A percentile compares a stretch with the other conserved stretches of the same genome.
Conservation (phyloP, 2,888 invertebrate genomes). For the Hypercompe scribonia region DNA sequence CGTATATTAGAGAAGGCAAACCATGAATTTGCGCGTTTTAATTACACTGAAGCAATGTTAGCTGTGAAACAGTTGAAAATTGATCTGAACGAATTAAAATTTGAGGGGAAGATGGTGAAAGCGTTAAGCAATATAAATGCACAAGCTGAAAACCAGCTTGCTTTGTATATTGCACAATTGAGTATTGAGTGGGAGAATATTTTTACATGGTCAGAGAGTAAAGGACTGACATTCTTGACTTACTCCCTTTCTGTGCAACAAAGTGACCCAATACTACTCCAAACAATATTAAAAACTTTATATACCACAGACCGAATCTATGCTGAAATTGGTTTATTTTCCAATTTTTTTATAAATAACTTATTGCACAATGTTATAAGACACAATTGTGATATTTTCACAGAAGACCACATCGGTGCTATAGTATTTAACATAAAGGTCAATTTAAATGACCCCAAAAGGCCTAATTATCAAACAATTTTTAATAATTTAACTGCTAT, state of each 20-base stretch:
- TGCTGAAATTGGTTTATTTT: constrained; percentile 76
- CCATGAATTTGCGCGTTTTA: constrained; percentile 73
- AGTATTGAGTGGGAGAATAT: constrained; percentile 81
- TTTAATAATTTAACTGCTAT: constrained; percentile 80
- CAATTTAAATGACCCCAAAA: constrained; percentile 65
- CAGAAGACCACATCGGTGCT: constrained; percentile 78
- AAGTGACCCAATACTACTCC: constrained; percentile 72
- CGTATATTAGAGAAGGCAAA: constrained; percentile 70
- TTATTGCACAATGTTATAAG: constrained; percentile 76
- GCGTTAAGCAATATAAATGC: constrained; percentile 68
- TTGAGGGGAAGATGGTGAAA: constrained; percentile 68
- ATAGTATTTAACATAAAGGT: constrained; percentile 80
- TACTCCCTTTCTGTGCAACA: constrained; percentile 78
- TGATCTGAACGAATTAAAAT: constrained; percentile 62
- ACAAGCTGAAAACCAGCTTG: constrained; percentile 76
- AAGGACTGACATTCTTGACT: constrained; percentile 68
- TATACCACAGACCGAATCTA: constrained; percentile 74
- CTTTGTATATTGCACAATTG: constrained; percentile 75
- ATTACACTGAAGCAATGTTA: constrained; percentile 73
- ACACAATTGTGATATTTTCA: constrained; percentile 79
- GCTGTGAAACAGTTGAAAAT: constrained; percentile 64
- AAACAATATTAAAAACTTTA: constrained; percentile 77
- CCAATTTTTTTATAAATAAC: constrained; percentile 78
- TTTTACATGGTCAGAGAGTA: constrained; percentile 76
- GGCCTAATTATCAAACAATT: constrained; percentile 76